Base-by-base conservation (phyloP, 2,888 invertebrate species). In the Invenusta paracnida region DNA sequence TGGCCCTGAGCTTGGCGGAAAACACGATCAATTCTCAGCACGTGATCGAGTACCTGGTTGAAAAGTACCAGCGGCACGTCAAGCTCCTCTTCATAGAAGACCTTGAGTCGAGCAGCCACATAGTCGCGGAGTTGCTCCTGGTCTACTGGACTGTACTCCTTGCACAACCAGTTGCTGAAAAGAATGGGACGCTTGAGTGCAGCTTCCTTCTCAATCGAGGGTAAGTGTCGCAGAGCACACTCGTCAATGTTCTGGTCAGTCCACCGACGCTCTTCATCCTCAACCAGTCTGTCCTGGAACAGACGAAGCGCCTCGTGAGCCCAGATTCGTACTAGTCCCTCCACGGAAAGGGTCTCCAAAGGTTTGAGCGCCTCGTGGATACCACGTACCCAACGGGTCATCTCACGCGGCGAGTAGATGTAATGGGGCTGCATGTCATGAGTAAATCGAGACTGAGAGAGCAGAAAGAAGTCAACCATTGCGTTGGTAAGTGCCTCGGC, bases 381-480 rank as follows among this genome's bases (percentile, higher is more conserved):
- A 88, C 99, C 99, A 87, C 99, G 94, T 85, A 99, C 98, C 99
- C 99, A 99, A 90, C 99, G 93, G 0, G 99, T 99, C 96, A 99
- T 96, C 93, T 99, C 99, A 89, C 93, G 92, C 11, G 99, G 99
- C 86, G 98, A 98, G 93, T 99, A 99, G 0, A 99, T 98, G 91
- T 99, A 99, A 92, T 99, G 99, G 0, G 99, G 99, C 92, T 99
- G 99, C 96, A 98, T 98, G 92, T 99, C 99, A 92, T 98, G 98
- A 0, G 99, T 99, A 92, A 99, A 99, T 85, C 95, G 93, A 91
- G 98, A 98, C 93, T 93, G 98, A 1, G 98, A 98, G 1, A 95
- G 94, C 85, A 98, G 93, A 93, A 98, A 99, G 91, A 99, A 96
- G 90, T 97, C 97, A 13, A 99, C 99, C 99, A 99, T 99, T 0